A percentile compares a stretch with the other conserved stretches of the same genome.
Evolutionary conservation across 2,888 invertebrate genomes (phyloP).

Genomic region (Rhingia rostrata): DNA sequence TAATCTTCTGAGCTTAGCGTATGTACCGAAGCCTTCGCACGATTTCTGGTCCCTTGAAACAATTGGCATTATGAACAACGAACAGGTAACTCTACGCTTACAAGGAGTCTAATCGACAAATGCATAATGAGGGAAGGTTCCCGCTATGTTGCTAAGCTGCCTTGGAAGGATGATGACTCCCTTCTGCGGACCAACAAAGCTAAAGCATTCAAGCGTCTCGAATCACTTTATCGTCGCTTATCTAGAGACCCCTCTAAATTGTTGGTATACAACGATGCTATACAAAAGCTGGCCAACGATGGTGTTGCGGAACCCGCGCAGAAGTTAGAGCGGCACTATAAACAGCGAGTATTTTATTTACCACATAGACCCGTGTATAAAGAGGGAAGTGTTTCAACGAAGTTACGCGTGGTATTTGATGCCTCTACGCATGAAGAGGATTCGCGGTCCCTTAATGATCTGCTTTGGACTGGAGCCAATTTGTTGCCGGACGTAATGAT

Average conservation of each 20-base stretch:
- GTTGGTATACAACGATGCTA: conserved; percentile 19
- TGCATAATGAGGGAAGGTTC: conserved; percentile 6
- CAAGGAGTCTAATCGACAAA: not conserved
- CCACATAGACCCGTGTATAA: conserved; percentile 24
- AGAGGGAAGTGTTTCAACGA: conserved; percentile 10
- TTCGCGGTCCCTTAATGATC: conserved; percentile 13
- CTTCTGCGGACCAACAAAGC: not conserved
- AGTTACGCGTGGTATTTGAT: conserved; percentile 28
- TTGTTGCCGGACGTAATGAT: conserved; percentile 22
- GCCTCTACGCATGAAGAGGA: conserved; percentile 13
- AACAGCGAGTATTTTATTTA: conserved; percentile 10
- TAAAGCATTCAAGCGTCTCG: not conserved
- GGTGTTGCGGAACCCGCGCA: conserved; percentile 7
- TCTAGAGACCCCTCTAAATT: conserved; percentile 8
- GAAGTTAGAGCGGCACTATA: not conserved
- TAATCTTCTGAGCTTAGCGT: conserved; percentile 11
- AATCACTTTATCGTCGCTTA: not conserved
- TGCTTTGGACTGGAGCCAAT: conserved; percentile 20
- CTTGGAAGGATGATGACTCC: conserved; percentile 1
- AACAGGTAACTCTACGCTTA: not conserved
- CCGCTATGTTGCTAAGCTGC: not conserved
- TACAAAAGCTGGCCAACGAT: not conserved
- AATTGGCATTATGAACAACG: not conserved
- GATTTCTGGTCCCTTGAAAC: conserved; percentile 13
- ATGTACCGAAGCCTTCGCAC: not conserved